Percentiles rank a stretch among this genome's conserved stretches.
Conservation (phyloP, 2,888 invertebrate species). For the Euspilapteryx auroguttella region DNA sequence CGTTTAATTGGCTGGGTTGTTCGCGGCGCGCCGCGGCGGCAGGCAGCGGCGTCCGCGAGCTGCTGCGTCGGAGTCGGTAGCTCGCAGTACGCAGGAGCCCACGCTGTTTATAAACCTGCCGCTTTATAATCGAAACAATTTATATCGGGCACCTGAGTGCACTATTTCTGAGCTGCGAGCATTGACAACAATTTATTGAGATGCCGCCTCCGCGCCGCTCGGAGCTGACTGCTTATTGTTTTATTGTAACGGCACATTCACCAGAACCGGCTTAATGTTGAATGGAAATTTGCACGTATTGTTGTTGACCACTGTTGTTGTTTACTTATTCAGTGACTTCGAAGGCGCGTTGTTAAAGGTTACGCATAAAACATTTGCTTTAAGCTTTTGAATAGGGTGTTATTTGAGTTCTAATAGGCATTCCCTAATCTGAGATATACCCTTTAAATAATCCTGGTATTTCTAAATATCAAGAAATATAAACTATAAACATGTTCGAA, state of each 20-base stretch:
- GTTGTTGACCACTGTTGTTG: constrained; percentile 9
- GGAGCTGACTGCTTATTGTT: constrained; percentile 10
- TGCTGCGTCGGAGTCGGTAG: constrained; percentile 13
- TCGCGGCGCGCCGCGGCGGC: constrained; percentile 3
- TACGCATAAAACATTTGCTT: too few species aligned
- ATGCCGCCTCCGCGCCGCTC: constrained; percentile 4
- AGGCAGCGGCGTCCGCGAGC: too few species aligned
- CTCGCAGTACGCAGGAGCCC: constrained; percentile 7
- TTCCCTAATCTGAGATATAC: too few species aligned
- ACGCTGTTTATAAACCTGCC: constrained; percentile 19
- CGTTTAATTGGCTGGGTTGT: constrained; percentile 9
- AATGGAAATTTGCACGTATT: constrained; percentile 18
- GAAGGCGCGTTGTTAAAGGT: too few species aligned
- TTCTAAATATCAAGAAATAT: too few species aligned
- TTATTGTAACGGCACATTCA: constrained; percentile 26
- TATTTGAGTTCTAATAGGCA: too few species aligned
- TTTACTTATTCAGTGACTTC: constrained; percentile 6
- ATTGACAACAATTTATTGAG: constrained; percentile 4
- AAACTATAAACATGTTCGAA: too few species aligned
- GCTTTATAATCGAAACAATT: constrained; percentile 27
- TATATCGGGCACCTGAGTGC: constrained; percentile 19
- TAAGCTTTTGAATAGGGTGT: too few species aligned
- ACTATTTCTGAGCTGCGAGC: constrained; percentile 7
- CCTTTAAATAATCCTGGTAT: too few species aligned
- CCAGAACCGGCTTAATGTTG: constrained; percentile 15